Conservation (phyloP, 2,888 invertebrate species). For the Lobophora halterata region DNA sequence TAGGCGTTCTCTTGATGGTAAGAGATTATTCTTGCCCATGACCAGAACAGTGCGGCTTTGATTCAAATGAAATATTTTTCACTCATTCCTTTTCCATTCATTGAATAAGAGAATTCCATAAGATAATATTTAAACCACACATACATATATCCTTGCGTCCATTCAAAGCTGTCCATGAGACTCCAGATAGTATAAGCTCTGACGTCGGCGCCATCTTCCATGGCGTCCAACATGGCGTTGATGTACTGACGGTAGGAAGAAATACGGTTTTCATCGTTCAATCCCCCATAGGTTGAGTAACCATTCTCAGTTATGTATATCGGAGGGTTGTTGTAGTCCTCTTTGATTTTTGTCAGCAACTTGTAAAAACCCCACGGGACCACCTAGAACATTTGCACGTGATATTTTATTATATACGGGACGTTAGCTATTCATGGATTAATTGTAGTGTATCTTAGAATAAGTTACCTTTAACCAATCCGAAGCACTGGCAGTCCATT, state of each 20-base stretch:
- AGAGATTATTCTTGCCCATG: no score
- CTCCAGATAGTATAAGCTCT: slow-evolving; percentile 80
- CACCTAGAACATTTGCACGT: slow-evolving; percentile 40
- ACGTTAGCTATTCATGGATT: no score
- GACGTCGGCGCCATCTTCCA: slow-evolving; percentile 62
- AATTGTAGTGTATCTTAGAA: no score
- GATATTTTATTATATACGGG: no score
- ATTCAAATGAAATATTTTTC: no score
- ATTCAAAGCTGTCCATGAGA: slow-evolving; percentile 83
- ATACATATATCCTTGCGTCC: slow-evolving; percentile 78
- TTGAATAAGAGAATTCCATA: no score
- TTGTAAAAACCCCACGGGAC: slow-evolving; percentile 81
- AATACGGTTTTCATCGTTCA: slow-evolving; percentile 63
- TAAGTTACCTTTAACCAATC: slow-evolving; percentile 16
- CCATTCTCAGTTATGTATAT: slow-evolving; percentile 82
- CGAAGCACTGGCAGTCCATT: slow-evolving; percentile 32
- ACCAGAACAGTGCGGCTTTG: no score
- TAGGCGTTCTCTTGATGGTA: no score
- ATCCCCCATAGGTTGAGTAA: slow-evolving; percentile 38
- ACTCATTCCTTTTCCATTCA: no score
- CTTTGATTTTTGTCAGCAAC: slow-evolving; percentile 68
- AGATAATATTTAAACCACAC: no score
- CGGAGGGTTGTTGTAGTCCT: slow-evolving; percentile 70
- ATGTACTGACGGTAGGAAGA: slow-evolving; percentile 57
- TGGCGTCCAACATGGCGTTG: slow-evolving; percentile 58